phyloP scores from a whole-genome alignment of 2,888 invertebrate genomes.

The Orchesella flavescens region DNA sequence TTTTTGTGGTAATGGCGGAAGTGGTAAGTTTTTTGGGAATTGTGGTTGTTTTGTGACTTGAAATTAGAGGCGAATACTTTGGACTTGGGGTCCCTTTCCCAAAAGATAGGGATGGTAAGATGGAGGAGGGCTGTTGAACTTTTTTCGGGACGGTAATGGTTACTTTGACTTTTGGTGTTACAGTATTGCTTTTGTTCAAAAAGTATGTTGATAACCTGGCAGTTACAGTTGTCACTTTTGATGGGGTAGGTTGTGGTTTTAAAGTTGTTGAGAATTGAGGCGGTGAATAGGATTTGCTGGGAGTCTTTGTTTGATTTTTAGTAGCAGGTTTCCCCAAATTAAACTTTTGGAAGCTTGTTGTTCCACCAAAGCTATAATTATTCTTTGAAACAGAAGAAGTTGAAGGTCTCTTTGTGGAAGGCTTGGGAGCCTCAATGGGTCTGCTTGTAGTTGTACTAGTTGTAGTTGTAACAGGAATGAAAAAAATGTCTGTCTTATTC shows the following conservation, averaged over 20 bases:
- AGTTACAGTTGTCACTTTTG: not conserved
- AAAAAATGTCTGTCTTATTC: slow-evolving; percentile 55
- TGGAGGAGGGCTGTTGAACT: slow-evolving; percentile 10
- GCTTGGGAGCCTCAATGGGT: not conserved
- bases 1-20: not conserved
- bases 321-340: not conserved
- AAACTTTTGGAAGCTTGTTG: not conserved
- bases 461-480: slow-evolving; percentile 38
- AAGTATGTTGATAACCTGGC: slow-evolving; percentile 15
- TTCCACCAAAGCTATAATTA: slow-evolving; percentile 12
- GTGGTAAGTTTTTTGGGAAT: slow-evolving; percentile 14
- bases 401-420: not conserved
- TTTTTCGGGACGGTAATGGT: slow-evolving; percentile 25
- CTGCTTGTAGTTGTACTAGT: not conserved
- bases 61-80: slow-evolving; percentile 36
- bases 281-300: slow-evolving; percentile 12
- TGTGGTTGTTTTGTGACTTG: slow-evolving; percentile 5
- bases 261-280: slow-evolving; percentile 17
- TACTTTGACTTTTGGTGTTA: slow-evolving; percentile 3
- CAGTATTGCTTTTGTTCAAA: not conserved
- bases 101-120: not conserved
- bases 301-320: too few species aligned
- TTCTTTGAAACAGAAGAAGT: not conserved
- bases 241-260: slow-evolving; percentile 9
- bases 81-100: not conserved